Base-by-base conservation (phyloP, 1,140 invertebrate species). In the Cydia fagiglandana region DNA sequence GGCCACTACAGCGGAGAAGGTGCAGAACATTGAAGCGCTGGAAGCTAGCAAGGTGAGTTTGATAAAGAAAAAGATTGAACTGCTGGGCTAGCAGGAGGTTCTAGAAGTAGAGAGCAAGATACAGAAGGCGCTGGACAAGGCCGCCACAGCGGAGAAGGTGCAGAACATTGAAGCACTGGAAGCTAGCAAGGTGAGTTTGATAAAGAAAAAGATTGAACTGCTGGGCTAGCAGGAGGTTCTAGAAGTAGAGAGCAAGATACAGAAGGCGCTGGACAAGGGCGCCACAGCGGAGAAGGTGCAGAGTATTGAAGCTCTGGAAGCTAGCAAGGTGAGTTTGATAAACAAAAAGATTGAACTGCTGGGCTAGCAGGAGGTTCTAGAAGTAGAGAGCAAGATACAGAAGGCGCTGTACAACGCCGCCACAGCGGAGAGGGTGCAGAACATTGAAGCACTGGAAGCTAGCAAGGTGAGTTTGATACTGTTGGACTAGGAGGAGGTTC, bases 191-290 rank as follows among this genome's bases (percentile, higher is more conserved):
- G 56, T 61, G 17, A 24, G 56, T 61, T 87, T 47, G 13, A 47
- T 47, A 47, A 24, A n/a, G n/a, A n/a, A n/a, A n/a, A n/a, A n/a
- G n/a, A n/a, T n/a, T n/a, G n/a, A n/a, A 47, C 88, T 99, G 73
- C 94, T 99, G 34, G 96, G 97, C 73, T 98, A 98, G 85, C 98
- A 99, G 93, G 96, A 98, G 87, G 94, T 96, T n/a, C 90, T 99
- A 4, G 96, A 98, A 88, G 94, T 97, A 0, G 96, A 97, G 83
- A 96, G 97, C 82, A 97, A 97, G 90, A 96, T 97, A 68, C 96
- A 97, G 81, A 97, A 97, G 85, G 95, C 95, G 0, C 88, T 97
- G 61, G 94, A 96, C 73, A 96, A 96, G 79, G 94, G 90, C 0
- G 90, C 88, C 2, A 75, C 74, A 0, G 87, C 89, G 0, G 89